phyloP scores from a whole-genome alignment of 2,888 invertebrate genomes.

The Galeopsomyia nigrocyanea region DNA sequence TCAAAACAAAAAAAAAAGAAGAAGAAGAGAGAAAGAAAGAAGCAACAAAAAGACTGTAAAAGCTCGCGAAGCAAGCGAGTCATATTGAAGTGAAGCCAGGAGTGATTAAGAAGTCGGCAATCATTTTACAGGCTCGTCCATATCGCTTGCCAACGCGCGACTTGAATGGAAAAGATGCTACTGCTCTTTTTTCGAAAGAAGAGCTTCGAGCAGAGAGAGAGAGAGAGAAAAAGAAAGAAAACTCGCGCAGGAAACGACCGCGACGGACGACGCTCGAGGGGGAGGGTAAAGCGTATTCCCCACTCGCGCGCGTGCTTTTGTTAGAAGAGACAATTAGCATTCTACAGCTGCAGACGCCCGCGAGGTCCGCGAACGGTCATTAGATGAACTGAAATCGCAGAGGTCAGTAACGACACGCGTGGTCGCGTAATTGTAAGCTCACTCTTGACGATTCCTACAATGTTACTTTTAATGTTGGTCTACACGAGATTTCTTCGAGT shows the following conservation, averaged over 20 bases:
- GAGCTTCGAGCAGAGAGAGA: neutral
- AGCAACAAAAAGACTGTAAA: conserved; percentile 9
- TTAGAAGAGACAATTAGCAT: conserved; percentile 40
- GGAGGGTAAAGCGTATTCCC: conserved; percentile 3
- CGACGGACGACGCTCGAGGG: neutral
- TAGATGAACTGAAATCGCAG: conserved; percentile 23
- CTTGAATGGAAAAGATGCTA: conserved; percentile 10
- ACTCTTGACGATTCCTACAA: too few species aligned
- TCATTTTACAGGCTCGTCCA: conserved; percentile 48
- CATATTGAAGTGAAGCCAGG: conserved; percentile 4
- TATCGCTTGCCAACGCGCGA: conserved; percentile 14
- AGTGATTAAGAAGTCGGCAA: conserved; percentile 50
- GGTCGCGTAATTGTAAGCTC: neutral
- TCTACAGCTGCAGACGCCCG: conserved; percentile 42
- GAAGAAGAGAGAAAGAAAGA: neutral
- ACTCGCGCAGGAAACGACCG: neutral
- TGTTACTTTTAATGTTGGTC: too few species aligned
- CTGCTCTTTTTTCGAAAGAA: neutral
- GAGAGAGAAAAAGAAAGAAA: neutral
- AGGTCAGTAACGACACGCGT: conserved; percentile 28
- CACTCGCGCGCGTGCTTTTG: conserved; percentile 36
- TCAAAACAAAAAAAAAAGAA: too few species aligned
- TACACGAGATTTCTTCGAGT: too few species aligned
- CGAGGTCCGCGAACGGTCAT: conserved; percentile 31
- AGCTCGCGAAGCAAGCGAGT: conserved; percentile 20